A percentile compares a stretch with the other conserved stretches of the same genome.
phyloP scores from a whole-genome alignment of 1,140 invertebrate genomes.

The Lordiphosa collinella region DNA sequence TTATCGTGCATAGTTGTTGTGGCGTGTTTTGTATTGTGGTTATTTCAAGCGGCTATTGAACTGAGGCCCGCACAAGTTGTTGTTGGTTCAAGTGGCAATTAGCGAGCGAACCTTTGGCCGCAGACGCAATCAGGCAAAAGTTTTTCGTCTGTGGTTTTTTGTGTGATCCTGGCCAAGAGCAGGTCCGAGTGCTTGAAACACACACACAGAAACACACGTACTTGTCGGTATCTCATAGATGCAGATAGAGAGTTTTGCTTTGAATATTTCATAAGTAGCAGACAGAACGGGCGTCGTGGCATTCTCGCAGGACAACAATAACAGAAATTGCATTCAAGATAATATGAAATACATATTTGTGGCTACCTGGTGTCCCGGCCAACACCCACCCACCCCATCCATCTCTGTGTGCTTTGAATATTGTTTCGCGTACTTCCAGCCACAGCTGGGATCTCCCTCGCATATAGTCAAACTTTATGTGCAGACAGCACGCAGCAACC shows the following conservation, averaged over 20 bases:
- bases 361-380: slow-evolving; percentile 24
- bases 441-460: slow-evolving; percentile 18
- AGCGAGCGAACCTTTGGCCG: slow-evolving; percentile 13
- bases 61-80: slow-evolving; percentile 32
- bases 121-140: slow-evolving; percentile 19
- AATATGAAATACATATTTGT: slow-evolving; percentile 30
- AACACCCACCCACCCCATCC: no score
- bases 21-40: slow-evolving; percentile 16
- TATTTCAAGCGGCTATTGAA: slow-evolving; percentile 46
- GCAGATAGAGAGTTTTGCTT: slow-evolving; percentile 40
- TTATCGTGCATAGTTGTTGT: slow-evolving; percentile 15
- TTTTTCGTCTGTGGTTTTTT: slow-evolving; percentile 26
- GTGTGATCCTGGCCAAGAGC: not conserved
- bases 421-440: slow-evolving; percentile 5
- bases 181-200: slow-evolving; percentile 33
- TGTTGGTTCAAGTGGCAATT: slow-evolving; percentile 58
- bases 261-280: slow-evolving; percentile 65
- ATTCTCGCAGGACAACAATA: slow-evolving; percentile 26
- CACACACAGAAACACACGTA: slow-evolving; percentile 18
- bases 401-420: slow-evolving; percentile 12
- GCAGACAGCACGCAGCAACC: slow-evolving; percentile 25
- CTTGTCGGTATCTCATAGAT: slow-evolving; percentile 17
- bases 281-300: slow-evolving; percentile 14
- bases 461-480: slow-evolving; percentile 8
- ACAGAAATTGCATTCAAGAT: slow-evolving; percentile 35